Base-by-base conservation (phyloP, 2,888 invertebrate genomes). In the Dynastes hyllus region DNA sequence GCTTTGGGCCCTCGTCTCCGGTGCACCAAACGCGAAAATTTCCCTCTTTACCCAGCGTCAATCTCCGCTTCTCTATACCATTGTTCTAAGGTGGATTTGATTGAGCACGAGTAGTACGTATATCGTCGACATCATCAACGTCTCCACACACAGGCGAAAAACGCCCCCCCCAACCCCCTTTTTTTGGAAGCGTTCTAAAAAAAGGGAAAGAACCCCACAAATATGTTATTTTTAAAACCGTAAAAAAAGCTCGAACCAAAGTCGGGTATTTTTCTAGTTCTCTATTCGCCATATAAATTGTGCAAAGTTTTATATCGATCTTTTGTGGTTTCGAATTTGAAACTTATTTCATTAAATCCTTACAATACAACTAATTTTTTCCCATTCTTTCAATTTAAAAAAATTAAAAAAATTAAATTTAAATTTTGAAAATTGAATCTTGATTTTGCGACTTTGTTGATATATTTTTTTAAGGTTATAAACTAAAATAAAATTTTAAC, bases 181-280 rank as follows among this genome's bases (percentile, higher is more conserved):
- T 37, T 55, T 58, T n/a, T 27, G 58, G 58, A 40, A 58, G 58
- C 37, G 73, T 58, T 13, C 8, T 61, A 58, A 73, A n/a, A n/a
- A n/a, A n/a, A n/a, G n/a, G n/a, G n/a, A n/a, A n/a, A n/a, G n/a
- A n/a, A n/a, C n/a, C 73, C 73, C 58, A 61, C 73, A 61, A 73
- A 73, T 40, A 92, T 92, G 92, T 92, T 86, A 92, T 92, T 70
- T 90, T 92, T 85, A n/a, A n/a, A n/a, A n/a, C n/a, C 92, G 78
- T 92, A 92, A 85, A 92, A 92, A 82, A 91, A 93, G 71, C 90
- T 93, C 90, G 94, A 86, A 92, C 92, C n/a, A n/a, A n/a, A n/a
- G n/a, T n/a, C n/a, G n/a, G n/a, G n/a, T n/a, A n/a, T n/a, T n/a
- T n/a, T n/a, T n/a, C n/a, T n/a, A n/a, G 79, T 94, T 61, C 40